Evolutionary conservation across 2,113 vertebrate species (phyloP).

Genomic region (Phalacrocorax aristotelis): DNA sequence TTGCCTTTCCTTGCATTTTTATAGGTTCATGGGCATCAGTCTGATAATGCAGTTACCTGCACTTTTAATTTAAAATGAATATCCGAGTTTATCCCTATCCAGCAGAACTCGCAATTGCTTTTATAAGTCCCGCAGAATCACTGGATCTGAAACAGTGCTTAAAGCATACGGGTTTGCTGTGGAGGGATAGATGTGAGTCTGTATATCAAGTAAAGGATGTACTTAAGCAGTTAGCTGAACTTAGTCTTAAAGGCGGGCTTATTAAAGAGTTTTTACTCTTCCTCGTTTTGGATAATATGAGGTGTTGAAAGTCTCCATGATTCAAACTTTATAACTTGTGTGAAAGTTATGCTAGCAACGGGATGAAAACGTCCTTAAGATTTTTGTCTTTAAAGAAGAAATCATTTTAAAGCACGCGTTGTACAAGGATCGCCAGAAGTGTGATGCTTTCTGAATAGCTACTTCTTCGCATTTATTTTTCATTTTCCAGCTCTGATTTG

Average conservation of each 20-base stretch:
- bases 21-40: rapidly evolving
- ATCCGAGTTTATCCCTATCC: not conserved
- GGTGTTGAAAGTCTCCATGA: not conserved
- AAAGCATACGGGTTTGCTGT: rapidly evolving
- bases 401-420: rapidly evolving
- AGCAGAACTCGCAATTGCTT: not conserved
- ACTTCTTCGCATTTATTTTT: rapidly evolving
- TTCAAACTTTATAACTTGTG: not conserved
- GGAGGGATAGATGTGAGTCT: not conserved
- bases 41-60: not conserved
- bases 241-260: not conserved
- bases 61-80: not conserved
- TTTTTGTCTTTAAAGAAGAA: not conserved
- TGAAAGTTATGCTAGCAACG: rapidly evolving
- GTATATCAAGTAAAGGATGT: rapidly evolving
- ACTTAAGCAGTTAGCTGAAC: not conserved
- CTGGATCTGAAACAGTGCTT: not conserved
- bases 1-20: not conserved
- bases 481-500: rapidly evolving
- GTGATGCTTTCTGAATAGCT: not conserved
- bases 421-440: rapidly evolving
- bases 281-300: not conserved
- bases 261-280: not conserved
- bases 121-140: not conserved
- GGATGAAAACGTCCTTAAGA: not conserved